Evolutionary conservation across 1,140 invertebrate genomes (phyloP).

Genomic region (Tribolium castaneum): DNA sequence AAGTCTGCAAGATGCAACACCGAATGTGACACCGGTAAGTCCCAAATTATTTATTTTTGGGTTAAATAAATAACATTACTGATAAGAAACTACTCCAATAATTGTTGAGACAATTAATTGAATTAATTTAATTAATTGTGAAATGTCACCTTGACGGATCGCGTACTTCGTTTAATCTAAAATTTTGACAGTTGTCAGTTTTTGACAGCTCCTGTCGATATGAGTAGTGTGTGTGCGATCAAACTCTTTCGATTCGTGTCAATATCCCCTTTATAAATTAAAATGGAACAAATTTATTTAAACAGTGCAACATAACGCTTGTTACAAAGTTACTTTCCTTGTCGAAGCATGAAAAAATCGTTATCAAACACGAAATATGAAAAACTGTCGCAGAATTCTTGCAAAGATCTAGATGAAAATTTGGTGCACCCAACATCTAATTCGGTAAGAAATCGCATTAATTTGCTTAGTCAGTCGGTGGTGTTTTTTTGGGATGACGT

Average conservation of each 20-base stretch:
- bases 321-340: not conserved
- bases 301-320: not conserved
- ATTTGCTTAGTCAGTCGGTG: not conserved
- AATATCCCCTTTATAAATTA: conserved; percentile 1
- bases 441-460: conserved; percentile 29
- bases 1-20: not conserved
- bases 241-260: not conserved
- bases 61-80: not conserved
- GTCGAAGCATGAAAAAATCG: conserved; percentile 52
- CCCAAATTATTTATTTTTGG: not conserved
- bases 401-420: conserved; percentile 51
- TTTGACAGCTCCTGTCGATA: conserved; percentile 13
- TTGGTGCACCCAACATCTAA: conserved; percentile 44
- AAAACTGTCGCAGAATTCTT: conserved; percentile 52
- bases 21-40: not conserved
- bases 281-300: conserved; percentile 3
- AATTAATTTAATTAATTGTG: too few species aligned
- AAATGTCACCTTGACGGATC: conserved; percentile 1
- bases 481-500: not conserved
- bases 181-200: not conserved
- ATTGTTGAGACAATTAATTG: too few species aligned
- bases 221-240: not conserved
- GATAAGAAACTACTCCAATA: too few species aligned
- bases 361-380: conserved; percentile 53
- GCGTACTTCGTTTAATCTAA: not conserved